Evolutionary conservation across 1,140 invertebrate genomes (phyloP).

Genomic region (Scylla paramamosain): DNA sequence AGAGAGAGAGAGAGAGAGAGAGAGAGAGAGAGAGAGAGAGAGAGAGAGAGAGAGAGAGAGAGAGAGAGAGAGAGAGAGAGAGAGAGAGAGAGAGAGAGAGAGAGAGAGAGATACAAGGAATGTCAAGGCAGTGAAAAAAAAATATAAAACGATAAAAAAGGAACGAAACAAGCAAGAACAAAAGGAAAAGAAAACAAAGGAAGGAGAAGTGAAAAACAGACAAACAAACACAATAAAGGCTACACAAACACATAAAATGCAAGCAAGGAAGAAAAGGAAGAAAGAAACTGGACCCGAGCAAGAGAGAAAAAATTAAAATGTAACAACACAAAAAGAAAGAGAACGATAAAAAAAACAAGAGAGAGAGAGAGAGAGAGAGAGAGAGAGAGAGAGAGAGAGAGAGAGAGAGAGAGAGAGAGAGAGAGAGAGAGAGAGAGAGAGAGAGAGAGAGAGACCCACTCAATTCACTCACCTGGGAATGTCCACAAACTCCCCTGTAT

Average conservation of each 20-base stretch:
- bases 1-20: neutral
- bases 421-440: slow-evolving; percentile 59
- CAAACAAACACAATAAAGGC: too few relatives aligned
- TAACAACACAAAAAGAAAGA: slow-evolving; percentile 25
- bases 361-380: slow-evolving; percentile 7
- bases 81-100: neutral
- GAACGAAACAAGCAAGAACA: neutral
- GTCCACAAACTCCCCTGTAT: slow-evolving; percentile 75
- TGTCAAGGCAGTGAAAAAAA: neutral
- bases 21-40: neutral
- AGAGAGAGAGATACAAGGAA: slow-evolving; percentile 5
- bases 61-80: too few relatives aligned
- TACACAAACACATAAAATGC: too few relatives aligned
- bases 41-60: neutral
- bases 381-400: slow-evolving; percentile 50
- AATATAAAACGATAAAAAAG: neutral
- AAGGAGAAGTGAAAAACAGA: neutral
- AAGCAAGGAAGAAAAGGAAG: too few relatives aligned
- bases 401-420: slow-evolving; percentile 12
- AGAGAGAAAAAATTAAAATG: too few relatives aligned
- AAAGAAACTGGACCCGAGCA: neutral
- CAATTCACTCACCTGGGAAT: slow-evolving; percentile 65
- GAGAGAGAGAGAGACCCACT: slow-evolving; percentile 32
- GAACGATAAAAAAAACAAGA: slow-evolving; percentile 27
- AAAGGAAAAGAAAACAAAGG: neutral